Evolutionary conservation across 2,888 invertebrate genomes (phyloP).

Genomic region (Leptinotarsa juncta): DNA sequence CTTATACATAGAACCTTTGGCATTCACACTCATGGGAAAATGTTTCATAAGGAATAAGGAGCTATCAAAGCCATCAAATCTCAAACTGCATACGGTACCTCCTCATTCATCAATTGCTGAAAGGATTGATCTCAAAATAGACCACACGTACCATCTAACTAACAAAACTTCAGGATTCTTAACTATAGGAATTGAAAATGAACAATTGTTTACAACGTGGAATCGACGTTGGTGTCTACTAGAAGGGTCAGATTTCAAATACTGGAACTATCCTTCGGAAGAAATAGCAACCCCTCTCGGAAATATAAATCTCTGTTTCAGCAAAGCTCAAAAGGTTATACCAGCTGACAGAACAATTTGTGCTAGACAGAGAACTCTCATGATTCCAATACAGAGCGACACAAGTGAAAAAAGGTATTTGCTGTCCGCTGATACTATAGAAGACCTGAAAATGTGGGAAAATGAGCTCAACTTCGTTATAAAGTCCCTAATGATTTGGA

Average conservation of each 20-base stretch:
- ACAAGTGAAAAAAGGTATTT: conserved; percentile 40
- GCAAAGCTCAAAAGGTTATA: conserved; percentile 34
- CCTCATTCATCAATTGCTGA: conserved; percentile 37
- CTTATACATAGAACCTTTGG: conserved; percentile 39
- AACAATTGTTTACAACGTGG: conserved; percentile 41
- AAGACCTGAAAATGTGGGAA: conserved; percentile 45
- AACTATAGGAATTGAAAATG: conserved; percentile 44
- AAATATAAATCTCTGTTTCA: conserved; percentile 39
- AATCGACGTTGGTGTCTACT: conserved; percentile 51
- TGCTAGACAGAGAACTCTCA: conserved; percentile 47
- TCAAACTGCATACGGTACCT: conserved; percentile 39
- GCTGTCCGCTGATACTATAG: conserved; percentile 41
- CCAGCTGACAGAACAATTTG: conserved; percentile 49
- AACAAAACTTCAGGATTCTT: conserved; percentile 46
- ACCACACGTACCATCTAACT: conserved; percentile 37
- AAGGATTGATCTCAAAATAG: conserved; percentile 37
- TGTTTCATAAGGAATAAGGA: conserved; percentile 41
- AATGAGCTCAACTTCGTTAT: conserved; percentile 35
- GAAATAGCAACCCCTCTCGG: conserved; percentile 43
- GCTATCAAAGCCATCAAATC: conserved; percentile 33
- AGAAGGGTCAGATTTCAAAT: conserved; percentile 45
- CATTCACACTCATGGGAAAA: conserved; percentile 44
- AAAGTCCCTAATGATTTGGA: conserved; percentile 33
- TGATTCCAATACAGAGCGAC: conserved; percentile 36
- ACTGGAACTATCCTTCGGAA: conserved; percentile 53